Conservation (phyloP, 2,113 vertebrate genomes). For the Malurus cyaneus region DNA sequence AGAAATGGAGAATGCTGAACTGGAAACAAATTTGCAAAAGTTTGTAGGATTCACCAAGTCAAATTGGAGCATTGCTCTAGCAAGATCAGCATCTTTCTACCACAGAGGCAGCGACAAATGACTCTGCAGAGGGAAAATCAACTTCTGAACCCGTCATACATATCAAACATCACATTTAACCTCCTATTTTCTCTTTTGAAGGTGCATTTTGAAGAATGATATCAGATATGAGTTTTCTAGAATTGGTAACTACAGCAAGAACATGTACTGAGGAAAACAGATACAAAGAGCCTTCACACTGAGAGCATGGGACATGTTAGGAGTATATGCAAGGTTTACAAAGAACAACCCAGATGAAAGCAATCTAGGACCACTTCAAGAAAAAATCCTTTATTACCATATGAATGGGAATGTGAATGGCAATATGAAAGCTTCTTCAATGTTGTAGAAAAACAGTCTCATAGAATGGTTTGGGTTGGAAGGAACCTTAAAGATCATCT, state of each 20-base stretch:
- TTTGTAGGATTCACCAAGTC: background rate
- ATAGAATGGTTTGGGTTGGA: background rate
- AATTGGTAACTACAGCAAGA: background rate
- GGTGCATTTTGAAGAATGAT: background rate
- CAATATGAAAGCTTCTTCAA: background rate
- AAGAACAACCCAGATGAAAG: background rate
- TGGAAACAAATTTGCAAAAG: background rate
- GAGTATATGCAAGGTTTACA: background rate
- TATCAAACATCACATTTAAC: background rate
- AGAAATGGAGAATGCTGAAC: background rate
- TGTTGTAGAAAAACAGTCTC: background rate
- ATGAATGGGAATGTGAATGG: background rate
- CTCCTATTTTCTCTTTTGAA: background rate
- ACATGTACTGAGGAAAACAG: background rate
- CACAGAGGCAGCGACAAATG: background rate
- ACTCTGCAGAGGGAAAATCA: background rate
- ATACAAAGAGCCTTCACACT: background rate
- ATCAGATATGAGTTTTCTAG: background rate
- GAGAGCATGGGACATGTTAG: accelerated
- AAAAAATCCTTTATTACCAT: background rate
- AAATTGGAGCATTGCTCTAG: background rate
- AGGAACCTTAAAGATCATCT: background rate
- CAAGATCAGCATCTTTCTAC: background rate
- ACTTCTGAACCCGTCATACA: background rate
- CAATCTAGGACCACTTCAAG: background rate